Percentiles rank a stretch among this genome's conserved stretches.
phyloP scores from a whole-genome alignment of 2,113 vertebrate genomes.

The Crotalus tigris region DNA sequence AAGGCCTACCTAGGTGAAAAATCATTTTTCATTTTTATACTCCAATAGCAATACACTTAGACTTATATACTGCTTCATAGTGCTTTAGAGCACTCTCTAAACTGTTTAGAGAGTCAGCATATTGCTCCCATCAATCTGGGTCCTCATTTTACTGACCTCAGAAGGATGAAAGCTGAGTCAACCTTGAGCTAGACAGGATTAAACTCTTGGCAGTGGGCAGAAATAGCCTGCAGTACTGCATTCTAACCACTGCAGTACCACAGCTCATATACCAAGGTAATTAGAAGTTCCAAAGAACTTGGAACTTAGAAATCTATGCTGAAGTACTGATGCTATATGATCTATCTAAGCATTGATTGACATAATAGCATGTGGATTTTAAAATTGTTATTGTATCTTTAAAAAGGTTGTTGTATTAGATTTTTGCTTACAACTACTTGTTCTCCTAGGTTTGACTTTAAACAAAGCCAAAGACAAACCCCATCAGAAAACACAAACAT shows the following conservation, averaged over 20 bases:
- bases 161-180: no score
- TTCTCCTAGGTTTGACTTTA: background rate
- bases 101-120: no score
- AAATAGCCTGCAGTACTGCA: no score
- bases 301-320: background rate
- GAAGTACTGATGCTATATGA: background rate
- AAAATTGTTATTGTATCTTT: constrained; percentile 4
- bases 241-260: no score
- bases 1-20: constrained; percentile 52
- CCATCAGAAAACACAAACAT: background rate
- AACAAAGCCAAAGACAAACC: constrained; percentile 5
- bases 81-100: no score
- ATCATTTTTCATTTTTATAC: constrained; percentile 39
- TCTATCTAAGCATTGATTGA: background rate
- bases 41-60: background rate
- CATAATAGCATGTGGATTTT: background rate
- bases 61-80: no score
- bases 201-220: no score
- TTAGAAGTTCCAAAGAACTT: background rate
- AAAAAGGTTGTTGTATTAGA: background rate
- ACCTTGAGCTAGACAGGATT: no score
- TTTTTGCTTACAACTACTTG: constrained; percentile 9
- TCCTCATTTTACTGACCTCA: no score
- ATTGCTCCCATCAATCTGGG: no score
- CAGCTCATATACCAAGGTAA: constrained; percentile 6